phyloP scores from a whole-genome alignment of 2,888 invertebrate genomes.

The Meteorus colon region DNA sequence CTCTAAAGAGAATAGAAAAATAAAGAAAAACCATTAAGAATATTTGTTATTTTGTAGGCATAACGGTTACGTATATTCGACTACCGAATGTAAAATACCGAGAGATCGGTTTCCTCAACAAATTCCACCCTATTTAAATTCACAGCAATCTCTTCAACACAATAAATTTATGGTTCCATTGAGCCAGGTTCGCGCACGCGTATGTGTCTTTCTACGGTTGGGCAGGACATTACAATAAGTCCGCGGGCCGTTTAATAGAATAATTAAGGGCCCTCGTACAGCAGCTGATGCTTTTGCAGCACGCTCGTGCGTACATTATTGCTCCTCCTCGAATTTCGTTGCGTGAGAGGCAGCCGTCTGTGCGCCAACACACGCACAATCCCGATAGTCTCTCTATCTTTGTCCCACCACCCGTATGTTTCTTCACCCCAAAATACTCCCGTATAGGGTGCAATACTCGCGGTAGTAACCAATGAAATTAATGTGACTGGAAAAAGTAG shows the following conservation, averaged over 20 bases:
- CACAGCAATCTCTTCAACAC: conserved; percentile 49
- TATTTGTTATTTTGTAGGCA: not conserved
- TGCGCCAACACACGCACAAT: conserved; percentile 41
- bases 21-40: not conserved
- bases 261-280: conserved; percentile 70
- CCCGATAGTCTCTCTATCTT: not conserved
- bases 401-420: conserved; percentile 49
- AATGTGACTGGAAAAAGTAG: conserved; percentile 58
- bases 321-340: conserved; percentile 39
- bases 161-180: conserved; percentile 66
- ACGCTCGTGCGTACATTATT: conserved; percentile 49
- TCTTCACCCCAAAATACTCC: conserved; percentile 53
- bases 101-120: conserved; percentile 28
- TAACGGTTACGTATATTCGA: not conserved
- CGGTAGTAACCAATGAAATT: conserved; percentile 58
- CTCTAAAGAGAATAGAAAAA: too few relatives aligned
- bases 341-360: conserved; percentile 42
- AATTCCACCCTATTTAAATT: conserved; percentile 13
- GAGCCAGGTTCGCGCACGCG: conserved; percentile 44
- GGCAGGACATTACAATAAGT: conserved; percentile 66
- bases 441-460: conserved; percentile 41
- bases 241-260: conserved; percentile 71
- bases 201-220: conserved; percentile 44
- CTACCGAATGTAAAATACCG: conserved; percentile 32
- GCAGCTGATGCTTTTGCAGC: conserved; percentile 68